Conservation (phyloP, 2,888 invertebrate species). For the Folsomia candida region DNA sequence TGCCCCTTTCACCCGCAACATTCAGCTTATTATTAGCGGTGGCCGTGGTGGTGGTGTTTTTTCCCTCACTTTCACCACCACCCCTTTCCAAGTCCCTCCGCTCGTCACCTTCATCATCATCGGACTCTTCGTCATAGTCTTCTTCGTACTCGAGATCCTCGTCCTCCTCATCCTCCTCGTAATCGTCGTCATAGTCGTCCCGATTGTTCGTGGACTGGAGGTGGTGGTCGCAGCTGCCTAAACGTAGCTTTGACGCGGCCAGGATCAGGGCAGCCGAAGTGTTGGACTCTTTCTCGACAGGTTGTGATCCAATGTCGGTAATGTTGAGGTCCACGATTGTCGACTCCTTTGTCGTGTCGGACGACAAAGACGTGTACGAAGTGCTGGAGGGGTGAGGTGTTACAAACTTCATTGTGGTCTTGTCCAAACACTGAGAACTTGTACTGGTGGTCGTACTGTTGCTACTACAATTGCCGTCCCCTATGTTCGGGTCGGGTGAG, state of each 20-base stretch:
- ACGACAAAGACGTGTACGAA: background rate
- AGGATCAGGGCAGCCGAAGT: background rate
- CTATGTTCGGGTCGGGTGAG: background rate
- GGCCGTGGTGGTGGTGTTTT: no score
- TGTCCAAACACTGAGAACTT: background rate
- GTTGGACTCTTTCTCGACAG: background rate
- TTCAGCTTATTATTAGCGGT: no score
- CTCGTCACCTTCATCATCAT: conserved; percentile 8
- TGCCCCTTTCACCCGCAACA: no score
- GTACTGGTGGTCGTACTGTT: background rate
- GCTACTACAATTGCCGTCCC: background rate
- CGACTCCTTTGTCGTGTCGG: conserved; percentile 8
- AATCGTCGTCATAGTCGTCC: background rate
- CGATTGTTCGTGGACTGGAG: conserved; percentile 2
- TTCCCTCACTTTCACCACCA: background rate
- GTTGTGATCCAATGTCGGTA: background rate
- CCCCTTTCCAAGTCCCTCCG: conserved; percentile 1
- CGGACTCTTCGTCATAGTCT: background rate
- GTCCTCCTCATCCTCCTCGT: conserved; percentile 19
- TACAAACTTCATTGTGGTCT: background rate
- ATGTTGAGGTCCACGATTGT: background rate
- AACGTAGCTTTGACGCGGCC: background rate
- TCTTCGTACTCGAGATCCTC: conserved; percentile 15
- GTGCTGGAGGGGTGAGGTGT: background rate
- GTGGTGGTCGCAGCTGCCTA: background rate